Evolutionary conservation across 1,140 invertebrate genomes (phyloP).

Genomic region (Argopecten irradians): DNA sequence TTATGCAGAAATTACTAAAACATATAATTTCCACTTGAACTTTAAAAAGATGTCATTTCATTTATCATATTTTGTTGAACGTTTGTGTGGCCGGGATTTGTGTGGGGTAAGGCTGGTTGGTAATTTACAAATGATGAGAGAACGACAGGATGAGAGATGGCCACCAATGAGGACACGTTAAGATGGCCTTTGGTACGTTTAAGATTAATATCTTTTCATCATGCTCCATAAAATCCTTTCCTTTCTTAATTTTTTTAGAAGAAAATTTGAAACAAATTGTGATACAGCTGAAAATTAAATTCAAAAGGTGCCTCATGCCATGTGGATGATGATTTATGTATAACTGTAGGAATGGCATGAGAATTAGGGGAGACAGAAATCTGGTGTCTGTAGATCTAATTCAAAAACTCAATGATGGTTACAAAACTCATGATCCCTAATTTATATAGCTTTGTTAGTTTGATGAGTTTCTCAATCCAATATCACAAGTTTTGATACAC

Average conservation of each 20-base stretch:
- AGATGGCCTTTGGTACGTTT: not conserved
- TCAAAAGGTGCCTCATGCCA: not conserved
- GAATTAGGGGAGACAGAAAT: not conserved
- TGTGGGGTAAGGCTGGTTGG: not conserved
- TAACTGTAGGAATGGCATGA: not conserved
- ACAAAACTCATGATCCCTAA: too few relatives aligned
- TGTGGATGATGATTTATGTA: constrained; percentile 9
- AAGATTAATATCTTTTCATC: constrained; percentile 1
- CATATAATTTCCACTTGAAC: not conserved
- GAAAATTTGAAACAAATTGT: not conserved
- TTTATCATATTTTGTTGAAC: not conserved
- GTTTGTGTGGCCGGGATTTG: not conserved
- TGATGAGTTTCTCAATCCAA: too few relatives aligned
- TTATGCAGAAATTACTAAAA: not conserved
- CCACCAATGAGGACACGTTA: not conserved
- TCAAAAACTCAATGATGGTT: too few relatives aligned
- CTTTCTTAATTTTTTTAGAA: not conserved
- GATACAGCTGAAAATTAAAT: not conserved
- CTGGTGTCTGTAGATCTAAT: not conserved
- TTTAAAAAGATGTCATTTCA: not conserved
- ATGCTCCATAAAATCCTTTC: not conserved
- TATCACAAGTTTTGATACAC: too few relatives aligned
- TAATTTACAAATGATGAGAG: not conserved
- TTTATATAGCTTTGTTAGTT: too few relatives aligned
- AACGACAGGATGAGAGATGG: not conserved